Conservation (phyloP, 2,113 vertebrate species). For the Formicarius rufipectus region DNA sequence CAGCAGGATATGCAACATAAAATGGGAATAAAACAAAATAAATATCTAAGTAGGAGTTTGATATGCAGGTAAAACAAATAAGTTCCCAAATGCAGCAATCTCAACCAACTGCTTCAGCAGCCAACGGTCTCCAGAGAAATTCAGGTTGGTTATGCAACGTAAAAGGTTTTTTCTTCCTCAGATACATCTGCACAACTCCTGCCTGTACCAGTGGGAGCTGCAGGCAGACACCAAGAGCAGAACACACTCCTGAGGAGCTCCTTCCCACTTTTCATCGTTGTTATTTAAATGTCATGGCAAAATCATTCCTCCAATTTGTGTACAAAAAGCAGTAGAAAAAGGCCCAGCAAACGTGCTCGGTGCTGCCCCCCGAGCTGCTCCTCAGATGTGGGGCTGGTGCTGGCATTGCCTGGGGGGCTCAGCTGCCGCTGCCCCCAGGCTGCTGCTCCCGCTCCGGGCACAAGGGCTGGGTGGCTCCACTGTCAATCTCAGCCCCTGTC, state of each 20-base stretch:
- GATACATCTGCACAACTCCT: slow-evolving; percentile 2
- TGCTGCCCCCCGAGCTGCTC: not conserved
- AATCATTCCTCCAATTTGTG: not conserved
- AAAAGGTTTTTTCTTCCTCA: slow-evolving; percentile 43
- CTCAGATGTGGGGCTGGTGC: not conserved
- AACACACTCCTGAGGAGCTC: not conserved
- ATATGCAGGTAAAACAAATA: slow-evolving; percentile 48
- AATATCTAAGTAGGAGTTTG: slow-evolving; percentile 9
- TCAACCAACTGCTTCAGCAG: not conserved
- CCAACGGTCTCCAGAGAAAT: not conserved
- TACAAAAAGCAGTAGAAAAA: not conserved
- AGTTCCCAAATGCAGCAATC: slow-evolving; percentile 7
- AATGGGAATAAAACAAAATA: slow-evolving; percentile 2
- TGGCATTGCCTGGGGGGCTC: slow-evolving; percentile 58
- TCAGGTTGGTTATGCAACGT: slow-evolving; percentile 17
- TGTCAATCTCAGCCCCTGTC: not conserved
- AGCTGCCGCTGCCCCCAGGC: slow-evolving; percentile 65
- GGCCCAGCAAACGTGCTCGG: not conserved
- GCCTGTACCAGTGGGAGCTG: not conserved
- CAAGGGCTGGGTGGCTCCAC: not conserved
- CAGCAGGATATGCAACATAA: not conserved
- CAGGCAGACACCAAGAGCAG: not conserved
- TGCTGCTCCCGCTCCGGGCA: not conserved
- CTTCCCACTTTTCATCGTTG: not conserved
- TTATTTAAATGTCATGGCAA: slow-evolving; percentile 67